Conservation (phyloP, 2,888 invertebrate species). For the Stictocephala bisonia region DNA sequence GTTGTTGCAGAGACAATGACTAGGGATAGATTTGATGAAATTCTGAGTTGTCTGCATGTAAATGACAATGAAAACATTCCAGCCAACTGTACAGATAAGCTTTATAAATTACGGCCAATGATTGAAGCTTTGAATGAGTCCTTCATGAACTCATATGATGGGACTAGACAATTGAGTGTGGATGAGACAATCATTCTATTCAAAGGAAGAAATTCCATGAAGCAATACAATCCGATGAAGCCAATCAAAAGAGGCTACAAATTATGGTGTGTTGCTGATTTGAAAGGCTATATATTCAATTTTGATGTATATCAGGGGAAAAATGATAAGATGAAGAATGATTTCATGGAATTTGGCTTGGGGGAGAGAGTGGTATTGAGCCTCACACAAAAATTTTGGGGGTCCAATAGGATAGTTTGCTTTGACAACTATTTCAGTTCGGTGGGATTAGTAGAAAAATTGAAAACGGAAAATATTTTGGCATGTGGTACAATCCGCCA, state of each 20-base stretch:
- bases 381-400: conserved; percentile 26
- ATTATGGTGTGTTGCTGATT: conserved; percentile 23
- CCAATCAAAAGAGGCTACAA: conserved; percentile 28
- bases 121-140: background rate
- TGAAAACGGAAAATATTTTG: conserved; percentile 15
- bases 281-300: background rate
- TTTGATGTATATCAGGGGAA: conserved; percentile 35
- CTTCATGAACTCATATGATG: conserved; percentile 12
- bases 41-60: background rate
- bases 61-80: conserved; percentile 17
- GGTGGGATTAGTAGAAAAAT: background rate
- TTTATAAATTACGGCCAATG: conserved; percentile 12
- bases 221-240: conserved; percentile 28
- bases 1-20: conserved; percentile 5
- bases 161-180: background rate
- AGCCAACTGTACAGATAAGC: conserved; percentile 4
- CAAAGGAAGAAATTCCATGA: background rate
- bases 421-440: conserved; percentile 24
- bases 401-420: background rate
- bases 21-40: conserved; percentile 10
- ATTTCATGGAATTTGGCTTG: background rate
- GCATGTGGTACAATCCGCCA: conserved; percentile 12
- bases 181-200: conserved; percentile 23
- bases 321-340: background rate
- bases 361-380: conserved; percentile 20